These are phyloP conservation scores for Scytalopus superciliaris DNA, from an alignment of 2,113 vertebrate species.

Conservation along the genomic window DNA sequence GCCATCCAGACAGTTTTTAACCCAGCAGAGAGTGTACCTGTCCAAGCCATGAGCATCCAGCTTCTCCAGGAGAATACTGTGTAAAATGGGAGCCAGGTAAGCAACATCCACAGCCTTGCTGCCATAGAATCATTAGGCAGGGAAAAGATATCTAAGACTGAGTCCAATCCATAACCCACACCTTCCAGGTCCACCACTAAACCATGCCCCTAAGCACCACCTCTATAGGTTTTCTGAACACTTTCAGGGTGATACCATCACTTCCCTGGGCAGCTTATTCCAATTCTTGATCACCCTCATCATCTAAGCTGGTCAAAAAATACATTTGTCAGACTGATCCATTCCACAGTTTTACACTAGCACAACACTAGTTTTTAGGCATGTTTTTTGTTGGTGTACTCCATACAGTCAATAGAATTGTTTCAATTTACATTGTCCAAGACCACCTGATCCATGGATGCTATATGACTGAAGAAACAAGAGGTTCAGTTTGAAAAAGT, in stretches of 20 bases:
- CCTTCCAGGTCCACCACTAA: not conserved
- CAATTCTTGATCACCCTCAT: not conserved
- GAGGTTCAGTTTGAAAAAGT: not conserved
- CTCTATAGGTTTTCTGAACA: not conserved
- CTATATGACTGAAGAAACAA: not conserved
- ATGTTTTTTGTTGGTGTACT: not conserved
- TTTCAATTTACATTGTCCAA: not conserved
- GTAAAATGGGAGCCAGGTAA: not conserved
- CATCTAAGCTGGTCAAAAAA: not conserved
- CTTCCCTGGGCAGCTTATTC: not conserved
- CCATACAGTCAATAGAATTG: not conserved
- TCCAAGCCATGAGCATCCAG: not conserved
- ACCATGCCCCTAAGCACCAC: not conserved
- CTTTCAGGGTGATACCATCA: not conserved
- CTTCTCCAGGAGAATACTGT: not conserved
- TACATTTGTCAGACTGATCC: not conserved
- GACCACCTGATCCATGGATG: not conserved
- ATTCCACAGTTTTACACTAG: not conserved
- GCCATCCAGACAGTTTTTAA: not conserved
- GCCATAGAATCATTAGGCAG: not conserved
- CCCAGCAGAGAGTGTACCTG: accelerated
- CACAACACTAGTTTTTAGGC: not conserved
- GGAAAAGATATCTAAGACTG: not conserved
- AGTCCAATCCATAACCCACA: not conserved
- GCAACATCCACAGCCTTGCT: not conserved